Evolutionary conservation across 2,888 invertebrate species (phyloP).

Genomic region (Volucella inflata): DNA sequence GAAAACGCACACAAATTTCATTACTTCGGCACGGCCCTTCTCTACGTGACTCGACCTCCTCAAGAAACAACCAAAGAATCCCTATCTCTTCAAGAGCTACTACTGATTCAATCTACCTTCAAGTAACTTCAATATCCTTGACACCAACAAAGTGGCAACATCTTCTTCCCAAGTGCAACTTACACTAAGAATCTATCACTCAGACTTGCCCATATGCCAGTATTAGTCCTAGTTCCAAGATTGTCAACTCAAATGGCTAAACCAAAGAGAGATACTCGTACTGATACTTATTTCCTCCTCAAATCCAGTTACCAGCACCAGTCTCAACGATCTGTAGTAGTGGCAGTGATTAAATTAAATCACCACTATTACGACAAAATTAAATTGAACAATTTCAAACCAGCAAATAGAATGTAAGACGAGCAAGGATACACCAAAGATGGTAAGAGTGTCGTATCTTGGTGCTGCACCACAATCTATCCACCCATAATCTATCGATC

Average conservation of each 20-base stretch:
- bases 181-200: conserved; percentile 18
- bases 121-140: conserved; percentile 4
- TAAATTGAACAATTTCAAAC: conserved; percentile 54
- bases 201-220: not conserved
- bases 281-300: conserved; percentile 43
- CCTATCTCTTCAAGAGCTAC: too few species aligned
- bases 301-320: conserved; percentile 27
- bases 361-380: conserved; percentile 37
- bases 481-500: conserved; percentile 69
- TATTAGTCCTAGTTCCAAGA: not conserved
- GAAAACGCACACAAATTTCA: too few species aligned
- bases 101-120: not conserved
- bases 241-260: conserved; percentile 41
- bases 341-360: conserved; percentile 56
- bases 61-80: too few species aligned
- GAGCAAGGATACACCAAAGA: conserved; percentile 29
- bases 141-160: conserved; percentile 30
- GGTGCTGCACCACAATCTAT: conserved; percentile 53
- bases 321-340: conserved; percentile 5
- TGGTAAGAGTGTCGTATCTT: conserved; percentile 7
- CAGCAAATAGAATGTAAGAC: conserved; percentile 31
- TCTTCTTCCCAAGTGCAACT: not conserved
- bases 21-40: too few species aligned
- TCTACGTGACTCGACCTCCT: too few species aligned
- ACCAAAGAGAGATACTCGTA: conserved; percentile 50